A percentile compares a stretch with the other conserved stretches of the same genome.
These are phyloP conservation scores for Ceratina calcarata DNA, from an alignment of 1,140 invertebrate species.

Conservation along the genomic window DNA sequence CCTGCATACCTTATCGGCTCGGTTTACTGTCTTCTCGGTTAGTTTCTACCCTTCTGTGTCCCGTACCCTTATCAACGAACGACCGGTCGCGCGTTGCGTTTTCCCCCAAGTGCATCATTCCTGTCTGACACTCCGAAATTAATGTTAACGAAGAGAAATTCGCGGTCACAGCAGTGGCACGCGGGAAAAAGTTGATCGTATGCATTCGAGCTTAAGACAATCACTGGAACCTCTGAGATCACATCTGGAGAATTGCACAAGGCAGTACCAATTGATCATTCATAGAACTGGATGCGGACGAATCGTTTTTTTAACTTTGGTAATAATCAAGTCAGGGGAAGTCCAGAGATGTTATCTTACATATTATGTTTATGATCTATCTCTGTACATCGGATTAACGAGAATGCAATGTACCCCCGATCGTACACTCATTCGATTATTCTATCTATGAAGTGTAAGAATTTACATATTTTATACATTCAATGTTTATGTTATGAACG, in stretches of 20 bases:
- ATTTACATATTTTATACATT: not conserved
- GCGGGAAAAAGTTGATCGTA: not conserved
- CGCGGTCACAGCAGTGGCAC: no score
- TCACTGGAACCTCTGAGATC: no score
- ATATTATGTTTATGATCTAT: not conserved
- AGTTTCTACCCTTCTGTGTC: constrained; percentile 42
- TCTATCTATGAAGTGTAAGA: not conserved
- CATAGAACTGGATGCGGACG: not conserved
- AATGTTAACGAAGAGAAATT: no score
- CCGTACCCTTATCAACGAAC: no score
- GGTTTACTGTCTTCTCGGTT: constrained; percentile 51
- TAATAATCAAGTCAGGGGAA: not conserved
- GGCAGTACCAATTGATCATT: not conserved
- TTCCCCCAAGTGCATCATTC: no score
- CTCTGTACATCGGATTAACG: not conserved
- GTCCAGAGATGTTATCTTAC: not conserved
- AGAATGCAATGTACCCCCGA: not conserved
- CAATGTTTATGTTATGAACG: no score
- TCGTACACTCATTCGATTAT: not conserved
- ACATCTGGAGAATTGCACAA: not conserved
- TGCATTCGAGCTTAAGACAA: no score
- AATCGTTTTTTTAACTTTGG: not conserved
- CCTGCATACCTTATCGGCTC: constrained; percentile 65
- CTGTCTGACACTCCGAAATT: no score
- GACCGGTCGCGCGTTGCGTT: no score